Percentiles rank a stretch among this genome's conserved stretches.
Conservation (phyloP, 2,888 invertebrate species). For the Acanthosepion pharaonis region DNA sequence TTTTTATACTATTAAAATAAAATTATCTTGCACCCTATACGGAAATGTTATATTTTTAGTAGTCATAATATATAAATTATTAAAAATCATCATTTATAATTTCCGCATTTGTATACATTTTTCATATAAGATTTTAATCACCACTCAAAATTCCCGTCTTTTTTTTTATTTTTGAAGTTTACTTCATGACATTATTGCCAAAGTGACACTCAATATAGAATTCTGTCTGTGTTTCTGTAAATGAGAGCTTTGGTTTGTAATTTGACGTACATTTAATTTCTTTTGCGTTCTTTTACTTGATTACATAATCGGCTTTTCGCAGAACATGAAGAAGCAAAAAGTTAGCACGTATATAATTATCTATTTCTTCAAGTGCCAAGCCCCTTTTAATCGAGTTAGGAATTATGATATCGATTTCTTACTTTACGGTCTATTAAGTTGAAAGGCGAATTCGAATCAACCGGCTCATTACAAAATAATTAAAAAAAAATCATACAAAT, state of each 20-base stretch:
- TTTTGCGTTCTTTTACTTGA: neutral
- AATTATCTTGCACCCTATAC: no score
- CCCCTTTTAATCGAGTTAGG: neutral
- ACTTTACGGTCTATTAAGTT: neutral
- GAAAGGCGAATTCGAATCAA: neutral
- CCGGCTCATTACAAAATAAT: neutral
- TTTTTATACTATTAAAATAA: no score
- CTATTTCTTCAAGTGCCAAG: neutral
- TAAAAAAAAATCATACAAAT: neutral
- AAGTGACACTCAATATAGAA: no score
- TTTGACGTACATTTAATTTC: neutral
- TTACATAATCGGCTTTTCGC: neutral
- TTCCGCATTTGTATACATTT: no score
- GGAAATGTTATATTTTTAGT: no score
- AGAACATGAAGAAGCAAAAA: neutral
- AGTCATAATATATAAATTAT: no score
- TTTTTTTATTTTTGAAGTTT: no score
- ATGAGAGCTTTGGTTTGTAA: neutral
- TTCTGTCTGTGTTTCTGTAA: neutral
- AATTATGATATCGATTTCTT: neutral
- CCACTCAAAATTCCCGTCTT: no score
- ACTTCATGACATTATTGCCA: no score
- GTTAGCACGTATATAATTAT: neutral
- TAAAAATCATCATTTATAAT: no score
- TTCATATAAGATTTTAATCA: no score